phyloP scores from a whole-genome alignment of 2,113 vertebrate species.

The Melanostigma gelatinosum region DNA sequence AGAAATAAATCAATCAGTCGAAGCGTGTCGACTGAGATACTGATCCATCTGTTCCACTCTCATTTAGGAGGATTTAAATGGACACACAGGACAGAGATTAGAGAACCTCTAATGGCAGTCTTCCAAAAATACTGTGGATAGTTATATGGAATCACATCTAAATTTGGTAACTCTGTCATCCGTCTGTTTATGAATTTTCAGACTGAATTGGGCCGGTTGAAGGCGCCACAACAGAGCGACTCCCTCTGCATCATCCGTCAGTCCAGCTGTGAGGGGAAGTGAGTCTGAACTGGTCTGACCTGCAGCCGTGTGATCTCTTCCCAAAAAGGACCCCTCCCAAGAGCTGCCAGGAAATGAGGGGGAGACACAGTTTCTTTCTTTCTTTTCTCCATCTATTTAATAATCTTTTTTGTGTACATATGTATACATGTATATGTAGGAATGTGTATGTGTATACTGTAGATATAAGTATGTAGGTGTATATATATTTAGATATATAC shows the following conservation, averaged over 20 bases:
- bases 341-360: constrained; percentile 46
- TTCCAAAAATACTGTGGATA: constrained; percentile 40
- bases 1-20: not conserved
- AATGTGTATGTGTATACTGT: too few species aligned
- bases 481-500: too few species aligned
- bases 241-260: not conserved
- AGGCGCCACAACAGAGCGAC: not conserved
- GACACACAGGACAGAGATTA: constrained; percentile 63
- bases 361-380: not conserved
- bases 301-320: constrained; percentile 42
- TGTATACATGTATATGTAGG: too few species aligned
- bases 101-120: constrained; percentile 3
- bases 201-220: not conserved
- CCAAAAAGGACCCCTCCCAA: constrained; percentile 34
- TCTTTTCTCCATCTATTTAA: too few species aligned
- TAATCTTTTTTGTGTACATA: too few species aligned
- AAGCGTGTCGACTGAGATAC: constrained; percentile 20
- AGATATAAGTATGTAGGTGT: too few species aligned
- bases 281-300: constrained; percentile 53
- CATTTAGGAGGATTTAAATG: constrained; percentile 68
- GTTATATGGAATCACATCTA: not conserved
- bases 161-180: not conserved
- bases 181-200: not conserved
- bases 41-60: constrained; percentile 68
- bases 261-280: constrained; percentile 54